Evolutionary conservation across 2,113 vertebrate species (phyloP).

Genomic region (Paracyprichromis sp.): DNA sequence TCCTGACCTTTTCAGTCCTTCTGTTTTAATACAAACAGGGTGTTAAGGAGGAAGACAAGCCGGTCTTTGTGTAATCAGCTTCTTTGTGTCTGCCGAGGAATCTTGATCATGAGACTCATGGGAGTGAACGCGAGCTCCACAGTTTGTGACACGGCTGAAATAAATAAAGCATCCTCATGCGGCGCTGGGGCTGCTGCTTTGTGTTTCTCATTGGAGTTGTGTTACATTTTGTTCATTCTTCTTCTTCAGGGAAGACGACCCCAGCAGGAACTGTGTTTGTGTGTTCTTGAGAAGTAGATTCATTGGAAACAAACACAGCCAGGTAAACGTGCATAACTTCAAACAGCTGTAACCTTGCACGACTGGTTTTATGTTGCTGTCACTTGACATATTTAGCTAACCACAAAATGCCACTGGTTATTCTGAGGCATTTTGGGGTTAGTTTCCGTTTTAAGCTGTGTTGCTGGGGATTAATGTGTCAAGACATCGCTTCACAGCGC

Average conservation of each 20-base stretch:
- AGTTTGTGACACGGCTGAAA: not conserved
- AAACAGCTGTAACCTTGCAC: not conserved
- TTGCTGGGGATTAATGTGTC: conserved; percentile 33
- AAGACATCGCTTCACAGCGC: not conserved
- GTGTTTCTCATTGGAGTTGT: not conserved
- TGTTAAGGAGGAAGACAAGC: not conserved
- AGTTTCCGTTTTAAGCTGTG: conserved; percentile 33
- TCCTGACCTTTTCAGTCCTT: conserved; percentile 14
- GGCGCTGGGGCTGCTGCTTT: not conserved
- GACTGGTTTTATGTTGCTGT: not conserved
- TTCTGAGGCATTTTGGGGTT: not conserved
- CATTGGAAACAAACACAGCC: not conserved
- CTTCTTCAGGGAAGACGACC: not conserved
- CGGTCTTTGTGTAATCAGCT: not conserved
- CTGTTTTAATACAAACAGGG: conserved; percentile 32
- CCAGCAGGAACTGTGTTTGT: not conserved
- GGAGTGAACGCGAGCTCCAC: not conserved
- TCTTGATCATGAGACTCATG: not conserved
- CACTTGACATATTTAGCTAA: conserved; percentile 19
- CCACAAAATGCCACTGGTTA: conserved; percentile 23
- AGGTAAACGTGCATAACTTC: not conserved
- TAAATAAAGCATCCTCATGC: not conserved
- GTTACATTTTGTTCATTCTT: not conserved
- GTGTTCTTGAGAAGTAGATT: not conserved
- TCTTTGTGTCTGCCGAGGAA: not conserved